Evolutionary conservation across 2,888 invertebrate genomes (phyloP).

Genomic region (Erebia aethiops): DNA sequence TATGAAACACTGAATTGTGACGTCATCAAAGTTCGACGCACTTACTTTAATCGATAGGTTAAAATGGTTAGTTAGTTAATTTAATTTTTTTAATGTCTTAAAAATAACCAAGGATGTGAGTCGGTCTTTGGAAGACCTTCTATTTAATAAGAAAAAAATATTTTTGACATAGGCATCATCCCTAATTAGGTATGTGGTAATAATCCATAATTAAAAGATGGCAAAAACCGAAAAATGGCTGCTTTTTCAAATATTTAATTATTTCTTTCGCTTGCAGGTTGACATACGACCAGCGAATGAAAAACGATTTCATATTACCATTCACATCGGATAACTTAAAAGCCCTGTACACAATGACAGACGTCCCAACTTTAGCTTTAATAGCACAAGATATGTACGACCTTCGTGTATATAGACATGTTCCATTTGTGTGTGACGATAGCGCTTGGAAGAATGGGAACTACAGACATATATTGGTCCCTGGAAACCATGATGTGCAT

Average conservation of each 20-base stretch:
- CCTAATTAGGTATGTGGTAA: too few relatives aligned
- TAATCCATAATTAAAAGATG: too few relatives aligned
- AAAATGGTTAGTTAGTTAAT: too few relatives aligned
- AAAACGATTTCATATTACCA: conserved; percentile 54
- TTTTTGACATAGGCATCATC: too few relatives aligned
- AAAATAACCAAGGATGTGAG: too few relatives aligned
- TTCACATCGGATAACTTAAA: conserved; percentile 50
- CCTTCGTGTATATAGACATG: conserved; percentile 44
- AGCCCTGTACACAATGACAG: conserved; percentile 51
- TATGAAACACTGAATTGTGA: too few relatives aligned
- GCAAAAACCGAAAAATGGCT: not conserved
- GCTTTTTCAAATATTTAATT: not conserved
- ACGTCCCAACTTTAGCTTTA: conserved; percentile 57
- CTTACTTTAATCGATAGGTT: too few relatives aligned
- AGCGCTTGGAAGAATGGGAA: conserved; percentile 58
- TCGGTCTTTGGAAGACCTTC: too few relatives aligned
- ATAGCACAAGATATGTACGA: conserved; percentile 51
- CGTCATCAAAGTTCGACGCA: too few relatives aligned
- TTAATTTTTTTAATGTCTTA: too few relatives aligned
- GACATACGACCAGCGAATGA: conserved; percentile 68
- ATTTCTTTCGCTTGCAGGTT: conserved; percentile 38
- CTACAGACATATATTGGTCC: conserved; percentile 61
- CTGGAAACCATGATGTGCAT: conserved; percentile 85
- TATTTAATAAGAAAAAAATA: too few relatives aligned
- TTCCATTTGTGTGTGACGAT: conserved; percentile 55